phyloP scores from a whole-genome alignment of 2,888 invertebrate species.

The Drosophila gaucha region DNA sequence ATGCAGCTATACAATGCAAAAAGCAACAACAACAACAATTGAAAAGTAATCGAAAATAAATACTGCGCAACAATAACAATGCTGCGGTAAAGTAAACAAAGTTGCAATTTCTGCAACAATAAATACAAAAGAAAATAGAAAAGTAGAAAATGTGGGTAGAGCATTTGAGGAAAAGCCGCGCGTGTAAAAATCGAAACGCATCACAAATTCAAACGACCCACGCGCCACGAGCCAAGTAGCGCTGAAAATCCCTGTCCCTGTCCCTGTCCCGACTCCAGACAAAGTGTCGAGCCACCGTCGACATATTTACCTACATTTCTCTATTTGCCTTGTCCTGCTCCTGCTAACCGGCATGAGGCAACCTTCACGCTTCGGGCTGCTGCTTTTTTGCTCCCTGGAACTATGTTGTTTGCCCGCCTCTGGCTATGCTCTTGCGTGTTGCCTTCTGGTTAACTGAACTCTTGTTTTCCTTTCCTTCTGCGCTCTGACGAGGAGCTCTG shows the following conservation, averaged over 20 bases:
- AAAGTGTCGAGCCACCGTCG: conserved; percentile 30
- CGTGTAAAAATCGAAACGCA: conserved; percentile 72
- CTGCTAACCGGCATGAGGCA: conserved; percentile 6
- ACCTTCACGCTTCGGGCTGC: conserved; percentile 9
- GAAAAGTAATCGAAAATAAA: conserved; percentile 73
- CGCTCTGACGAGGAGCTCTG: no score
- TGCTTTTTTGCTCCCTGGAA: not conserved
- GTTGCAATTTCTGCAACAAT: conserved; percentile 67
- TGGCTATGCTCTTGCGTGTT: conserved; percentile 67
- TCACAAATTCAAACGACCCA: conserved; percentile 69
- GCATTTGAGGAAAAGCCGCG: conserved; percentile 25
- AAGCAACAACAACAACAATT: conserved; percentile 45
- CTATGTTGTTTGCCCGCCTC: conserved; percentile 56
- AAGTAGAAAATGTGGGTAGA: conserved; percentile 27
- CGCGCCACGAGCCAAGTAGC: conserved; percentile 30
- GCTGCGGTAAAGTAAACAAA: conserved; percentile 68
- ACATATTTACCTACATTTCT: conserved; percentile 56
- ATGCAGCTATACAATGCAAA: conserved; percentile 26
- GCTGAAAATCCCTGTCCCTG: not conserved
- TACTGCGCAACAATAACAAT: conserved; percentile 34
- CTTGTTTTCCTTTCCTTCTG: conserved; percentile 54
- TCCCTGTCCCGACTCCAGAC: not conserved
- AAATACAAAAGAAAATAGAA: conserved; percentile 60
- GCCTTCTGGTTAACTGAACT: conserved; percentile 73
- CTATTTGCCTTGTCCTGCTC: conserved; percentile 64